phyloP scores from a whole-genome alignment of 2,888 invertebrate genomes.

The Tromatobia lineatoria region DNA sequence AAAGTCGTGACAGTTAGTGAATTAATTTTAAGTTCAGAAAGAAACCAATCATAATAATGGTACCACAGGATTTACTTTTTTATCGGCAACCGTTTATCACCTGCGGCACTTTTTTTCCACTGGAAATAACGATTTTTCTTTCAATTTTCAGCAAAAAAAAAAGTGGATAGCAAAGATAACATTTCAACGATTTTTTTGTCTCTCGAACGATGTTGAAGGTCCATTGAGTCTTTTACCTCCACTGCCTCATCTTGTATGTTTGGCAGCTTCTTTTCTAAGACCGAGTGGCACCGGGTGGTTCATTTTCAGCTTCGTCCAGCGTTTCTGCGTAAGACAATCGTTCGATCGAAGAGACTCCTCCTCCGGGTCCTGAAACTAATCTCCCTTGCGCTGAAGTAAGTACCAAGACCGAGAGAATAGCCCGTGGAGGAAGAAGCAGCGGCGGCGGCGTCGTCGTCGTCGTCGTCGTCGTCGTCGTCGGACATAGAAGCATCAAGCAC shows the following conservation, averaged over 20 bases:
- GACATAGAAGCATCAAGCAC: conserved; percentile 26
- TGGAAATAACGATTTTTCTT: too few species aligned
- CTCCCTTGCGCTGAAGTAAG: conserved; percentile 57
- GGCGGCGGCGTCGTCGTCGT: too few species aligned
- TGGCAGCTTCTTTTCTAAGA: not conserved
- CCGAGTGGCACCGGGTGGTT: conserved; percentile 30
- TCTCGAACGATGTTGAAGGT: conserved; percentile 14
- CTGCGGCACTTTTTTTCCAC: too few species aligned
- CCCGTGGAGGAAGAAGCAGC: conserved; percentile 51
- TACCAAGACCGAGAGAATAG: conserved; percentile 56
- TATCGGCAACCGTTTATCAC: too few species aligned
- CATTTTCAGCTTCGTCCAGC: conserved; percentile 46
- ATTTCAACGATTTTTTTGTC: not conserved
- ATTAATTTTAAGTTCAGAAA: too few species aligned
- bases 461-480: too few species aligned
- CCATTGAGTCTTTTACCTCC: conserved; percentile 21
- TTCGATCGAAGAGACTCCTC: conserved; percentile 40
- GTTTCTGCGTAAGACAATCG: conserved; percentile 50
- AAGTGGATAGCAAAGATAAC: too few species aligned
- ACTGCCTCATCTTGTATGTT: conserved; percentile 24
- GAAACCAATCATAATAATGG: too few species aligned
- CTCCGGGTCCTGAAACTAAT: conserved; percentile 63
- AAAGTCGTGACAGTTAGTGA: too few species aligned
- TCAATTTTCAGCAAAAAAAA: too few species aligned
- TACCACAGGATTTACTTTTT: too few species aligned